A percentile compares a stretch with the other conserved stretches of the same genome.
These are phyloP conservation scores for Hylaea fasciaria DNA, from an alignment of 2,888 invertebrate genomes.

Conservation along the genomic window DNA sequence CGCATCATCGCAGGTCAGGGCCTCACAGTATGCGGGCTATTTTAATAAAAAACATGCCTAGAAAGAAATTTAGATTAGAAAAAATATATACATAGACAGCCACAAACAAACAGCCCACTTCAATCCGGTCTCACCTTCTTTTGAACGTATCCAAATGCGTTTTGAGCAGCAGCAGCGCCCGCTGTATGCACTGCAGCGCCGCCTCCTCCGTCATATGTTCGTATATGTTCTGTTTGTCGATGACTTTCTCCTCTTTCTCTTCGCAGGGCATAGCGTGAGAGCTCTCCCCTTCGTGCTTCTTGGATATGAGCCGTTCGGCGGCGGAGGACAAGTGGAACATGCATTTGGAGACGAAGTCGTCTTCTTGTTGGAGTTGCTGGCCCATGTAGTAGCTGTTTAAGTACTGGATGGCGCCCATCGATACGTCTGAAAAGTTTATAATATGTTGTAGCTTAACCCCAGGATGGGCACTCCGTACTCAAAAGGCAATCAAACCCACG, in stretches of 20 bases:
- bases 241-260: constrained; percentile 64
- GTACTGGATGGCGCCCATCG: constrained; percentile 97
- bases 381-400: constrained; percentile 97
- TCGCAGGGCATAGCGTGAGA: constrained; percentile 40
- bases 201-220: constrained; percentile 88
- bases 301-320: constrained; percentile 87
- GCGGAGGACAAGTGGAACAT: constrained; percentile 96
- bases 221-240: constrained; percentile 77
- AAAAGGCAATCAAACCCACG: too few relatives aligned
- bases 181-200: constrained; percentile 94
- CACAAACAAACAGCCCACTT: too few relatives aligned
- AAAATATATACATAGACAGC: too few relatives aligned
- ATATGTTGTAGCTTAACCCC: background rate
- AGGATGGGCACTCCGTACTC: too few relatives aligned
- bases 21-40: too few relatives aligned
- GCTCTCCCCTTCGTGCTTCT: constrained; percentile 62
- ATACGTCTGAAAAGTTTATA: constrained; percentile 87
- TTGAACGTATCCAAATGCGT: constrained; percentile 97
- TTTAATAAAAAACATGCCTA: too few relatives aligned
- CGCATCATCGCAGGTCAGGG: too few relatives aligned
- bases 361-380: constrained; percentile 94
- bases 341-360: constrained; percentile 96
- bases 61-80: too few relatives aligned
- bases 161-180: constrained; percentile 93
- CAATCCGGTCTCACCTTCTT: constrained; percentile 81